Evolutionary conservation across 1,140 invertebrate genomes (phyloP).

Genomic region (Probaryconus sp.): DNA sequence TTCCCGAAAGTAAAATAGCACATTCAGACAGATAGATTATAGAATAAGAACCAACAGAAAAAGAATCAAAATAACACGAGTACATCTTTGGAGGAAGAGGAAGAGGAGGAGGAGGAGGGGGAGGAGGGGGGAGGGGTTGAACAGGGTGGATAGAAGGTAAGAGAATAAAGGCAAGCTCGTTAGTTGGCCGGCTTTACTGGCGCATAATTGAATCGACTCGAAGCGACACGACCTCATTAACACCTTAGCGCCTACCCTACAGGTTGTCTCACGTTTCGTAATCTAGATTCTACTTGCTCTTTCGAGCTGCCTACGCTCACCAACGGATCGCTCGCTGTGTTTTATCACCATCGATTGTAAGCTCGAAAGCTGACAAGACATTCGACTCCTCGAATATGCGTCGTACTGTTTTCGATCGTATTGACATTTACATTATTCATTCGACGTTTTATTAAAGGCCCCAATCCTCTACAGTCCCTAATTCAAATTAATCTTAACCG

Average conservation of each 20-base stretch:
- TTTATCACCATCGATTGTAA: constrained; percentile 50
- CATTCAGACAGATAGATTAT: too few relatives aligned
- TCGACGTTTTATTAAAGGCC: too few relatives aligned
- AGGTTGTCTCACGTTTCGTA: constrained; percentile 76
- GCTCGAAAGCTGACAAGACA: too few relatives aligned
- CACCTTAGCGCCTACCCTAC: constrained; percentile 77
- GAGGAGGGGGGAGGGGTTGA: constrained; percentile 15
- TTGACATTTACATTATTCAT: too few relatives aligned
- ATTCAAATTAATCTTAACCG: too few relatives aligned
- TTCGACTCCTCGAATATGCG: too few relatives aligned
- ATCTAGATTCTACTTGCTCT: constrained; percentile 55
- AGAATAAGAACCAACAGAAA: too few relatives aligned
- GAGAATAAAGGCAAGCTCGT: constrained; percentile 72
- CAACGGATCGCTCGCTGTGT: constrained; percentile 29
- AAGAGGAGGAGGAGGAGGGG: constrained; percentile 27
- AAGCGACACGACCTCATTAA: constrained; percentile 79
- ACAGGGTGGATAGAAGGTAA: constrained; percentile 50
- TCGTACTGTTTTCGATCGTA: too few relatives aligned
- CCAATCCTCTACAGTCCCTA: too few relatives aligned
- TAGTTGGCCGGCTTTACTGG: constrained; percentile 72
- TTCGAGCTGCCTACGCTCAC: constrained; percentile 41
- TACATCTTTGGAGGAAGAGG: constrained; percentile 25
- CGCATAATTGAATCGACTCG: constrained; percentile 78
- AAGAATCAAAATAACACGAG: too few relatives aligned
- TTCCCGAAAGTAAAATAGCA: too few relatives aligned